A percentile compares a stretch with the other conserved stretches of the same genome.
These are phyloP conservation scores for Lordiphosa stackelbergi DNA, from an alignment of 1,140 invertebrate genomes.

Conservation along the genomic window DNA sequence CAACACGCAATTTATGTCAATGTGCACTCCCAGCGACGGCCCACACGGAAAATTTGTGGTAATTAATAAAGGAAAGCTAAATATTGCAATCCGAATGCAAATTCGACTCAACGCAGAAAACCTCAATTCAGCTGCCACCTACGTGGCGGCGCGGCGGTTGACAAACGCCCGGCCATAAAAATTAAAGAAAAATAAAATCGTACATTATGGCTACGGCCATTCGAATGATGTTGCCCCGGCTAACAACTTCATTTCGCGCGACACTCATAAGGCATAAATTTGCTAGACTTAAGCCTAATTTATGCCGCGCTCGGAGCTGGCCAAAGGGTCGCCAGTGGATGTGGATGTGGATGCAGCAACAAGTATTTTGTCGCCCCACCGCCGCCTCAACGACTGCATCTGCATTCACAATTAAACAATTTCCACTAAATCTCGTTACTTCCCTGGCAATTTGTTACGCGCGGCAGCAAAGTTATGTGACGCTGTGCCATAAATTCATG, in stretches of 20 bases:
- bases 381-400: slow-evolving; percentile 47
- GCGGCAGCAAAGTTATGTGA: slow-evolving; percentile 77
- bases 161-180: slow-evolving; percentile 67
- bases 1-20: slow-evolving; percentile 75
- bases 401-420: slow-evolving; percentile 77
- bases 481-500: slow-evolving; percentile 76
- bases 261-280: slow-evolving; percentile 77
- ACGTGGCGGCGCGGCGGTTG: slow-evolving; percentile 47
- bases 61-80: slow-evolving; percentile 60
- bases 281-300: slow-evolving; percentile 77
- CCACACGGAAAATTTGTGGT: slow-evolving; percentile 72
- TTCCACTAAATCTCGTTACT: slow-evolving; percentile 77
- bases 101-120: slow-evolving; percentile 30
- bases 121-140: slow-evolving; percentile 67
- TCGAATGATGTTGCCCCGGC: slow-evolving; percentile 68
- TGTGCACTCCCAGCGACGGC: slow-evolving; percentile 65
- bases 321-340: slow-evolving; percentile 47
- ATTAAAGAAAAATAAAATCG: slow-evolving; percentile 75
- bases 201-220: slow-evolving; percentile 48
- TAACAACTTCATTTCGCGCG: slow-evolving; percentile 76
- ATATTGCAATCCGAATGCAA: neutral
- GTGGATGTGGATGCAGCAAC: slow-evolving; percentile 38
- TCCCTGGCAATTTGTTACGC: slow-evolving; percentile 77
- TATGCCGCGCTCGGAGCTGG: slow-evolving; percentile 60
- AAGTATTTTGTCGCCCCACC: slow-evolving; percentile 45